Evolutionary conservation across 2,797 vertebrate genomes (phyloP).

Genomic region (Coracias cyanogaster): DNA sequence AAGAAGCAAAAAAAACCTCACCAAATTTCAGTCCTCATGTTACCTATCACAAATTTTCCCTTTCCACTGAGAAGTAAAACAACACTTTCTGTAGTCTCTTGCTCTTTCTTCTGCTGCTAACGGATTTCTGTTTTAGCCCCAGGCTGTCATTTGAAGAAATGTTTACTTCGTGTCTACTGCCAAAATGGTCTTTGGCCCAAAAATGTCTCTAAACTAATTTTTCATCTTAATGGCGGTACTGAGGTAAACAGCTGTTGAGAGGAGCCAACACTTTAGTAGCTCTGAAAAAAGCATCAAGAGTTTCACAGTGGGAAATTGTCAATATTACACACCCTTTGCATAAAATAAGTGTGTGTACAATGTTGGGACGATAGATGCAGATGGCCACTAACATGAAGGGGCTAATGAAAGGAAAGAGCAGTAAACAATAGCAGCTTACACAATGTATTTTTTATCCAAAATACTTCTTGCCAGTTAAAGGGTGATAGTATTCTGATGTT

Average conservation of each 20-base stretch:
- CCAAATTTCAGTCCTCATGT: neutral
- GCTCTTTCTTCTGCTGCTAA: neutral
- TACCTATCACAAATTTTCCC: neutral
- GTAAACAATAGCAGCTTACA: neutral
- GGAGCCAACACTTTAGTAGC: neutral
- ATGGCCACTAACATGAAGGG: neutral
- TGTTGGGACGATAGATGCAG: neutral
- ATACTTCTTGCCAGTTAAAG: neutral
- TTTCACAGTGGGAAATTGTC: neutral
- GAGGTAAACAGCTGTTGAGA: slow-evolving; percentile 6
- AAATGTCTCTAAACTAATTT: slow-evolving; percentile 10
- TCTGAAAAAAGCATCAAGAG: neutral
- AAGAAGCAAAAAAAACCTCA: neutral
- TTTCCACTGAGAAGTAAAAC: neutral
- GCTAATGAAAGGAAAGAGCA: neutral
- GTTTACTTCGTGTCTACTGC: neutral
- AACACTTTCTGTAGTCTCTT: neutral
- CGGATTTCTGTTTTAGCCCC: neutral
- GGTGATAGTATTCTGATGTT: neutral
- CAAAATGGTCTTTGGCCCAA: neutral
- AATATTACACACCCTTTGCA: neutral
- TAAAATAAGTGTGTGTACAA: neutral
- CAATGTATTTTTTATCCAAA: neutral
- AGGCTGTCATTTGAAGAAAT: slow-evolving; percentile 32
- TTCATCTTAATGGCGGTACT: neutral